Evolutionary conservation across 2,113 vertebrate species (phyloP).

Genomic region (Stegastes partitus): DNA sequence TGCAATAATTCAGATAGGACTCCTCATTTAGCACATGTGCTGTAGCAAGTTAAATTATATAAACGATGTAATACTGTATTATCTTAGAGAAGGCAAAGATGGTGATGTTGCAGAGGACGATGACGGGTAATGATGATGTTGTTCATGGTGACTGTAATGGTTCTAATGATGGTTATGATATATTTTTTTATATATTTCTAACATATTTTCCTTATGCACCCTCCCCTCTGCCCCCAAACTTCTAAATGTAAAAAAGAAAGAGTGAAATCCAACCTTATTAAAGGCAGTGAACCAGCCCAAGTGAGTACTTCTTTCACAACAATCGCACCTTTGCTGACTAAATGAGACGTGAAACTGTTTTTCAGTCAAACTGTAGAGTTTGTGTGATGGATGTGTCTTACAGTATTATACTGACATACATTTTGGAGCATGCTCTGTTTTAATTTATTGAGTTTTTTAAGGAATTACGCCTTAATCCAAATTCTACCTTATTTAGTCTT

Average conservation of each 20-base stretch:
- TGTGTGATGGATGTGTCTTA: too few species aligned
- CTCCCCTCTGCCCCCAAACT: conserved; percentile 53
- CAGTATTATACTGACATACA: too few species aligned
- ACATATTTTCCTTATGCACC: conserved; percentile 68
- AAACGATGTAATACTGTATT: conserved; percentile 64
- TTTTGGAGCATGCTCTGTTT: too few species aligned
- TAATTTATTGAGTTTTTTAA: too few species aligned
- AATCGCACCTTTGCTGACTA: conserved; percentile 10
- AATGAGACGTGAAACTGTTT: not conserved
- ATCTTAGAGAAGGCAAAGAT: conserved; percentile 54
- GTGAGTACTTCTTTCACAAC: conserved; percentile 40
- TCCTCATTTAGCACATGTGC: conserved; percentile 82
- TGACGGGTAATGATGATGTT: conserved; percentile 44
- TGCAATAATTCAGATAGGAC: conserved; percentile 88
- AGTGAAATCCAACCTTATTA: conserved; percentile 77
- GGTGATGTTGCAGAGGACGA: conserved; percentile 50
- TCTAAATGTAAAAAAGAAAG: conserved; percentile 66
- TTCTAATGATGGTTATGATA: conserved; percentile 68
- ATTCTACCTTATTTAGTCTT: not conserved
- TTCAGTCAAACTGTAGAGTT: not conserved
- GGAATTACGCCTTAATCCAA: too few species aligned
- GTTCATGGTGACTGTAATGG: conserved; percentile 60
- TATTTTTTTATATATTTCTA: conserved; percentile 74
- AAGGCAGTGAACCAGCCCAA: conserved; percentile 77
- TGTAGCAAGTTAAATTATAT: conserved; percentile 78